A percentile compares a stretch with the other conserved stretches of the same genome.
Conservation (phyloP, 2,888 invertebrate species). For the Lochmaea capreae region DNA sequence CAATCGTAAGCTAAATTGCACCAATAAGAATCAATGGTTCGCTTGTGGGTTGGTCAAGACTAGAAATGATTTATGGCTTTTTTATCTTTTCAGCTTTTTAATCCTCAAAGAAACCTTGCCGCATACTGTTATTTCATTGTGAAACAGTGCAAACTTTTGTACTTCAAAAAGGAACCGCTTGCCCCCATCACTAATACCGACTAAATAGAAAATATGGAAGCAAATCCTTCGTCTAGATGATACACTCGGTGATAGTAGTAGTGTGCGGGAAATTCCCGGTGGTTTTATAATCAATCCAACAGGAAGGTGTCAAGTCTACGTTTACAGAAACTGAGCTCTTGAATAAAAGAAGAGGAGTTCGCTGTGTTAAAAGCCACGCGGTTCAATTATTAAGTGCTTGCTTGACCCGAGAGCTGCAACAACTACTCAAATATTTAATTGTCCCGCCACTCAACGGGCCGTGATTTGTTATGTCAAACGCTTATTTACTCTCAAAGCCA, state of each 20-base stretch:
- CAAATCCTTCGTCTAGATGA: slow-evolving; percentile 37
- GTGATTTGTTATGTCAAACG: slow-evolving; percentile 63
- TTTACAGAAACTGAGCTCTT: slow-evolving; percentile 65
- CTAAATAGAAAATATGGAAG: background rate
- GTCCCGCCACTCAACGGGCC: slow-evolving; percentile 63
- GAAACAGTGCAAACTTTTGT: too few species aligned
- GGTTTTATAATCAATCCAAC: slow-evolving; percentile 64
- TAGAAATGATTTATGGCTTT: too few species aligned
- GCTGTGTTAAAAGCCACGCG: slow-evolving; percentile 67
- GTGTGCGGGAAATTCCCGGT: slow-evolving; percentile 54
- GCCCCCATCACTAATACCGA: too few species aligned
- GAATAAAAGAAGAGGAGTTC: slow-evolving; percentile 66
- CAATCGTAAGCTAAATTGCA: too few species aligned
- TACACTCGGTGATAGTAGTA: slow-evolving; percentile 53
- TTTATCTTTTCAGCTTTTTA: too few species aligned
- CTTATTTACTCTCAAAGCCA: slow-evolving; percentile 58
- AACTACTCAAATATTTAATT: slow-evolving; percentile 67
- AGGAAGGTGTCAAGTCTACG: slow-evolving; percentile 66
- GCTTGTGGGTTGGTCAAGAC: too few species aligned
- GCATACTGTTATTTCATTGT: too few species aligned
- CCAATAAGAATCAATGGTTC: too few species aligned
- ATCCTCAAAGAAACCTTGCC: too few species aligned
- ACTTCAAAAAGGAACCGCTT: too few species aligned
- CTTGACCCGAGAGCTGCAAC: slow-evolving; percentile 64
- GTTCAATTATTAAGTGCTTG: slow-evolving; percentile 66